Evolutionary conservation across 2,797 vertebrate species (phyloP).

Genomic region (Enteromius mattozi): DNA sequence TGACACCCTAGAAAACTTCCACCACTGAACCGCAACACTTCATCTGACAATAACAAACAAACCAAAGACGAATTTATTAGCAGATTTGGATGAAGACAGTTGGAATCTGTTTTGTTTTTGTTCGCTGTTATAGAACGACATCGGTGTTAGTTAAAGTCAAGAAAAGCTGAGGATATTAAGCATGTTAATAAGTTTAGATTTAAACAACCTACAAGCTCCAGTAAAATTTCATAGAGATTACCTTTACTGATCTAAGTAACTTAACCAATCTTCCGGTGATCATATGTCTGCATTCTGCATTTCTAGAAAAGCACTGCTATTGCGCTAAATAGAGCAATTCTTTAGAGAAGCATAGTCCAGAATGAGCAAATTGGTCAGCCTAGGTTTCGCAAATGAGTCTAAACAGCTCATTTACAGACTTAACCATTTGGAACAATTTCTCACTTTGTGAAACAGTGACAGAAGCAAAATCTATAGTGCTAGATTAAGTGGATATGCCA

Average conservation of each 20-base stretch:
- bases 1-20: conserved; percentile 55
- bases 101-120: conserved; percentile 20
- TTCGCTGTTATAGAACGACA: neutral
- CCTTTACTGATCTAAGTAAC: neutral
- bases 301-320: neutral
- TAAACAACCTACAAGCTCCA: neutral
- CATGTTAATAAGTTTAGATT: neutral
- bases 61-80: neutral
- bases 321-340: neutral
- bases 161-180: neutral
- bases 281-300: neutral
- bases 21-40: conserved; percentile 24
- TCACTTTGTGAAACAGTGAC: neutral
- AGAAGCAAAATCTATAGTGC: neutral
- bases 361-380: neutral
- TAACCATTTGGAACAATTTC: neutral
- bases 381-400: neutral
- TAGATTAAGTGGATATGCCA: neutral
- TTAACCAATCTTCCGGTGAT: neutral
- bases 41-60: conserved; percentile 41
- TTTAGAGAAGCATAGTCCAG: neutral
- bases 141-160: neutral
- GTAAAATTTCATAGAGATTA: neutral
- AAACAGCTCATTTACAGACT: neutral
- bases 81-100: neutral